Conservation (phyloP, 1,140 invertebrate species). For the Drosophila ananassae region DNA sequence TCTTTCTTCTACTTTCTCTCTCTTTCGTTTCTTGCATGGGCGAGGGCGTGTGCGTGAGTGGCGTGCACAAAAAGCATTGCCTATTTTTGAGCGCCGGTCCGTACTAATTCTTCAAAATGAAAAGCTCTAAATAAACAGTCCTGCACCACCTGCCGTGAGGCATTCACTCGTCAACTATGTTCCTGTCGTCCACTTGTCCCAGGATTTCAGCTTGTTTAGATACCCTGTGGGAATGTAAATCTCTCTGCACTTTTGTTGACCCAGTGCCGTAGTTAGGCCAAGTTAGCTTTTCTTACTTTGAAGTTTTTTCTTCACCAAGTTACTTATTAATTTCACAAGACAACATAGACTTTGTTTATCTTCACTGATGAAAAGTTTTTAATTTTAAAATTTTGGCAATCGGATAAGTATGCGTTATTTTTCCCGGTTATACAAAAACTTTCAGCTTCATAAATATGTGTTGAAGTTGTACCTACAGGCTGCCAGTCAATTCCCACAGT, state of each 20-base stretch:
- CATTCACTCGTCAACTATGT: neutral
- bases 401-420: neutral
- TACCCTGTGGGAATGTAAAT: neutral
- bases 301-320: neutral
- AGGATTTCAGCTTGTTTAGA: neutral
- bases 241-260: neutral
- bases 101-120: conserved; percentile 53
- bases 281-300: neutral
- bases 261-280: neutral
- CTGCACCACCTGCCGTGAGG: conserved; percentile 25
- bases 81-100: conserved; percentile 34
- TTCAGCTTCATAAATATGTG: conserved; percentile 15
- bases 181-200: neutral
- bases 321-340: neutral
- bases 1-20: conserved; percentile 7
- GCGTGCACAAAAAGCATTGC: conserved; percentile 45
- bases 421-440: no score
- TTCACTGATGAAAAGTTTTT: no score
- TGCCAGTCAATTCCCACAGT: conserved; percentile 26
- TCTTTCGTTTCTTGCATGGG: conserved; percentile 2
- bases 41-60: conserved; percentile 32
- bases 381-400: neutral
- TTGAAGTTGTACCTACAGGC: neutral
- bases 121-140: conserved; percentile 41
- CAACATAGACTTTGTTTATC: neutral